These are phyloP conservation scores for Cataglyphis livida DNA, from an alignment of 2,888 invertebrate genomes.

Conservation along the genomic window DNA sequence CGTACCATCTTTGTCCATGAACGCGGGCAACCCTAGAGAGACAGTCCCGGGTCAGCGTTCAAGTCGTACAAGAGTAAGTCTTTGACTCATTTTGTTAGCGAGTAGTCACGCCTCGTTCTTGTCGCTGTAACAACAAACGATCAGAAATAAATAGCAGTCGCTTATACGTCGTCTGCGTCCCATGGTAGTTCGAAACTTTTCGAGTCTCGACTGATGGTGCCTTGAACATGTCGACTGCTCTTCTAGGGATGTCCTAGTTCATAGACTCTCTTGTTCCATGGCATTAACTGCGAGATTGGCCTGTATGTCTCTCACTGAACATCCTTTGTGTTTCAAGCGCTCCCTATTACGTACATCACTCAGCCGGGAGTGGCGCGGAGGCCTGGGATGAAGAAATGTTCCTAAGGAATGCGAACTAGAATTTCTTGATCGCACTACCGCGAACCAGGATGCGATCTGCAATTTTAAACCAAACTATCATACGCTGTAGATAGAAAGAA, in stretches of 20 bases:
- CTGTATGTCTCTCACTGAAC: slow-evolving; percentile 76
- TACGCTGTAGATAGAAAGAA: slow-evolving; percentile 74
- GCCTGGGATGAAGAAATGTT: slow-evolving; percentile 78
- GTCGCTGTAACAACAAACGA: slow-evolving; percentile 62
- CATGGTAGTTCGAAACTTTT: slow-evolving; percentile 48
- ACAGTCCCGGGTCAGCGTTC: slow-evolving; percentile 80
- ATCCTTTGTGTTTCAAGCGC: slow-evolving; percentile 79
- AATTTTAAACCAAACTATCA: slow-evolving; percentile 74
- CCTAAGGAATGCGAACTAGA: slow-evolving; percentile 78
- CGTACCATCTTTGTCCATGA: slow-evolving; percentile 83
- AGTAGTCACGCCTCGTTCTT: slow-evolving; percentile 77
- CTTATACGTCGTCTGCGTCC: slow-evolving; percentile 54
- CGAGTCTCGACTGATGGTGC: slow-evolving; percentile 77
- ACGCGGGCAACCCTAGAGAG: slow-evolving; percentile 80
- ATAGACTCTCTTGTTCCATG: slow-evolving; percentile 80
- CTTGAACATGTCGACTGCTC: slow-evolving; percentile 78
- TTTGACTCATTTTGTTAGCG: slow-evolving; percentile 78
- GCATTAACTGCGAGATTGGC: slow-evolving; percentile 78
- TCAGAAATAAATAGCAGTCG: slow-evolving; percentile 62
- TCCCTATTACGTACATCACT: slow-evolving; percentile 78
- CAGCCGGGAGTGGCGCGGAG: slow-evolving; percentile 79
- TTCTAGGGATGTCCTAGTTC: slow-evolving; percentile 77
- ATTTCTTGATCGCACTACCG: slow-evolving; percentile 77
- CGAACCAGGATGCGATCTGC: slow-evolving; percentile 77
- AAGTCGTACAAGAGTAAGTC: slow-evolving; percentile 81